Base-by-base conservation (phyloP, 2,797 vertebrate genomes). In the Brachyalestes nurse region DNA sequence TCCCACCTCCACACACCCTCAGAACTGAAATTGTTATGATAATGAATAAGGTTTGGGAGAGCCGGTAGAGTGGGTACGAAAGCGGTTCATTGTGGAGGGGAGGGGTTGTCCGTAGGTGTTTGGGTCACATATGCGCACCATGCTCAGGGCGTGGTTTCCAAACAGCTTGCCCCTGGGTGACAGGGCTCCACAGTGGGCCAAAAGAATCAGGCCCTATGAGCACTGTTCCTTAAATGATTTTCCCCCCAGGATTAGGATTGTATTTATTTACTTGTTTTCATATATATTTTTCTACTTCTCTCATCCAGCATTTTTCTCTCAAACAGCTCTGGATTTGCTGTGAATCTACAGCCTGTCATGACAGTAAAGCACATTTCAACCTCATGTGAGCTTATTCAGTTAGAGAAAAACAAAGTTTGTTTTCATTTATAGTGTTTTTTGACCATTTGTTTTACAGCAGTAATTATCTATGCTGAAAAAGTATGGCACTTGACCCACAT, bases 11-110 rank as follows among this genome's bases (percentile, higher is more conserved):
- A 88, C 88, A 88, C 86, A 87, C 87, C 89, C 88, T 90, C 82
- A 17, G 89, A 83, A 79, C 87, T 90, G 87, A 90, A 89, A 90
- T 90, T 88, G 90, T 91, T 88, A 92, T 92, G 93, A 66, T 90
- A 93, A 93, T 92, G 92, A 91, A 85, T 88, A 57, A 79, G 82
- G 83, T 83, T 87, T 87, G 69, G 62, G 81, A 86, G 23, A 85
- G 84, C 85, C 83, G 16, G 84, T 85, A 83, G 88, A 89, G 88
- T 88, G 85, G 60, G 78, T 78, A 82, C 83, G 73, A 85, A 73
- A 82, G 83, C 6, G 6, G 66, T 57, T 70, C 73, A 70, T 82
- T 58, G 57, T 65, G 53, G 10, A 72, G 69, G 64, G 82, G 70
- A n/a, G 82, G 74, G 70, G 58, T 74, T 60, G 51, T 84, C 83